These are phyloP conservation scores for Colostygia pectinataria DNA, from an alignment of 2,888 invertebrate species.

Conservation along the genomic window DNA sequence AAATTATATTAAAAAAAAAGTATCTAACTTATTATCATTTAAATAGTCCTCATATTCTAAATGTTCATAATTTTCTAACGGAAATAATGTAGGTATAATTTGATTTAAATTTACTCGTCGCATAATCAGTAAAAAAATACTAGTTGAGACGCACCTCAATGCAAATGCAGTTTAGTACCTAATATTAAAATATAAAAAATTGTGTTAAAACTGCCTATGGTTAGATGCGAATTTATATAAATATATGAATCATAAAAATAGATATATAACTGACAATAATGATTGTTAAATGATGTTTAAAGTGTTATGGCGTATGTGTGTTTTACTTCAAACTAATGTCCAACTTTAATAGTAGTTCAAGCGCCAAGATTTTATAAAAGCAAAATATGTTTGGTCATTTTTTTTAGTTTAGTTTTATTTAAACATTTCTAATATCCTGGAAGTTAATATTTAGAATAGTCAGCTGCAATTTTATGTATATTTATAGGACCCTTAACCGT, in stretches of 20 bases:
- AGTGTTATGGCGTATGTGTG: constrained; percentile 77
- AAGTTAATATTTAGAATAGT: too few species aligned
- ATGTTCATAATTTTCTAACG: not conserved
- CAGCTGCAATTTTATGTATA: too few species aligned
- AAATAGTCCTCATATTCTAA: not conserved
- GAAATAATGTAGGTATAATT: not conserved
- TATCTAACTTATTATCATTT: not conserved
- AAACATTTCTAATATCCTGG: too few species aligned
- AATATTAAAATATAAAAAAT: constrained; percentile 68
- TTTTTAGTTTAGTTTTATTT: too few species aligned
- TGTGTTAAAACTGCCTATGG: constrained; percentile 81
- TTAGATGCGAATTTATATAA: constrained; percentile 82
- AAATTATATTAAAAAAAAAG: constrained; percentile 16
- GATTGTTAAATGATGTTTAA: constrained; percentile 83
- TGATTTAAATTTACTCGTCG: not conserved
- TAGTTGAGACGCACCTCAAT: constrained; percentile 49
- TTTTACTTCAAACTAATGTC: constrained; percentile 66
- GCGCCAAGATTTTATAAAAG: constrained; percentile 64
- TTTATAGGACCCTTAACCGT: too few species aligned
- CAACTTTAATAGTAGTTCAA: constrained; percentile 62
- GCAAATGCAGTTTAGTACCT: constrained; percentile 58
- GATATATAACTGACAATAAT: constrained; percentile 83
- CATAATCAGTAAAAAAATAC: not conserved
- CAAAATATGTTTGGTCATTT: too few species aligned
- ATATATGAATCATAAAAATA: constrained; percentile 77